Base-by-base conservation (phyloP, 1,140 invertebrate genomes). In the fruit fly (Drosophila melanogaster) region DNA sequence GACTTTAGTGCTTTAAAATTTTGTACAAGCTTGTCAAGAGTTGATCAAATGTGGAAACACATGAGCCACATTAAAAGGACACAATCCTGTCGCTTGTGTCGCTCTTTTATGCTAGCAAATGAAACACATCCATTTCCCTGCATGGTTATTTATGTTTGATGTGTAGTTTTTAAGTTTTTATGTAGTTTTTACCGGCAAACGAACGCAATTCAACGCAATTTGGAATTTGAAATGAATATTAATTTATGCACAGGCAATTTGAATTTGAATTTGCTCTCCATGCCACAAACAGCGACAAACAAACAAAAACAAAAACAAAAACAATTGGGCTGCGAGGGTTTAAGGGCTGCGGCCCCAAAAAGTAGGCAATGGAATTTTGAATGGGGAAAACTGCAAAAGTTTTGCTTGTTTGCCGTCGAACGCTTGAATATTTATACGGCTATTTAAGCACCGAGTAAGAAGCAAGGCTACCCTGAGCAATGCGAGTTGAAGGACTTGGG, bases 221-320 rank as follows among this genome's bases (percentile, higher is more conserved):
- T 79, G 38, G 38, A 83, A 84, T 79, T 64, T 76, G 59, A 47
- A 83, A 83, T 84, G 65, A 79, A 84, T 83, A 79, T 83, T 79
- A 83, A 84, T 84, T 79, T 84, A 84, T 83, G 70, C 80, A 83
- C 56, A 79, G 76, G 56, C 75, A 83, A 83, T 84, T 83, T 83
- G 59, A 74, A 74, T 79, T 83, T 83, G 59, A 74, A 74, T 74
- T 50, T 74, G 67, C 44, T 47, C 41, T 40, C 37, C 14, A 30
- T 38, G 38, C 35, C 53, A 55, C 26, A 58, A 37, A 41, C 17
- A 64, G 55, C 12, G 35, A 12, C 38, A 50, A 66, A 40, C 44
- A 67, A 22, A 22, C 57, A 66, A 57, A 35, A 61, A 19, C 17
- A 19, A 19, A 67, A 22, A 22, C 57, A 66, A 57, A 35, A 61